Base-by-base conservation (phyloP, 2,113 vertebrate genomes). In the Protomyctophum bolini region DNA sequence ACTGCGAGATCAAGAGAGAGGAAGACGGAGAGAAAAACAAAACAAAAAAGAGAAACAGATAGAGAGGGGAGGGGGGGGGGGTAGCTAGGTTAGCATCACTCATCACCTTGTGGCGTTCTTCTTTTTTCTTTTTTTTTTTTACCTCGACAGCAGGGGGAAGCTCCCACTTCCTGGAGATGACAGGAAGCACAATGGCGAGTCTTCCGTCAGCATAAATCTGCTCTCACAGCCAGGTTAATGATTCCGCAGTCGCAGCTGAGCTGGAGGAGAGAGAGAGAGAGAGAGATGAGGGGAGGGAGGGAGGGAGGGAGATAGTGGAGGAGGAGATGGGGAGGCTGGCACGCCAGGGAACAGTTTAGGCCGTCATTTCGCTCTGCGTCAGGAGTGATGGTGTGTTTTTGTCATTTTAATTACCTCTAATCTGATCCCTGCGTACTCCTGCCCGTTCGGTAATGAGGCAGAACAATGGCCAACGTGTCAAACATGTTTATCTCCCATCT, bases 81-180 rank as follows among this genome's bases (percentile, higher is more conserved):
- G 50, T 21, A 21, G 21, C 21, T 21, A 73, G 72, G 74, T 48
- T 76, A 77, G 74, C 69, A 74, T 78, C 67, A 59, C 83, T 86
- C 77, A 72, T 90, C 86, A 89, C 71, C 80, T 63, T 4, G 72
- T n/a, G 71, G 79, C 72, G 82, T 77, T 87, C 5, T 41, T 6
- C 2, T 6, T 41, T 33, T 33, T 41, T 6, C 2, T 6, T 41
- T 41, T 41, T 41, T 41, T 41, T 41, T 41, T 41, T 83, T 86
- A 86, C 84, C 84, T 88, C 77, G 86, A 91, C 90, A 88, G 88
- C 83, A 88, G 82, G 83, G 89, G 89, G 86, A 91, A 91, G 78
- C 86, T 82, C 84, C 45, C 86, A 82, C 88, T 91, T 91, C 90
- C 90, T 91, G 90, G 86, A 90, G 88, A 90, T 90, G 90, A 91